Base-by-base conservation (phyloP, 2,888 invertebrate genomes). In the Lysandra coridon region DNA sequence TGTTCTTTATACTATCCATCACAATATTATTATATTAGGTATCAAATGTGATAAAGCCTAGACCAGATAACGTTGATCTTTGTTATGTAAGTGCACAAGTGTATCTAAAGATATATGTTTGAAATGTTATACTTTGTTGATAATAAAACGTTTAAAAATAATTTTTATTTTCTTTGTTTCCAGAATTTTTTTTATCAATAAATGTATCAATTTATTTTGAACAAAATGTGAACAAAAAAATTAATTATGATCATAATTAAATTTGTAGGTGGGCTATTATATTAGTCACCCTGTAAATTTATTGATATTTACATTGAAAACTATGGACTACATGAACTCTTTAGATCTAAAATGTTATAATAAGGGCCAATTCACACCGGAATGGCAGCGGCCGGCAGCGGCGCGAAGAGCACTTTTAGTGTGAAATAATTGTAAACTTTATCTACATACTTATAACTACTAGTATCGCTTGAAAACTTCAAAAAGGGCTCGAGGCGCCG, bases 21-120 rank as follows among this genome's bases (percentile, higher is more conserved):
- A 17, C 33, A 69, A 33, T 79, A 62, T 73, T 57, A 30, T 40
- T 73, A n/a, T 10, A 33, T 23, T 69, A 23, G 23, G 23, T 23
- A 33, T 33, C 69, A 37, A 37, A 69, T 80, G 78, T 80, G 76
- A 73, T 60, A 60, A 80, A 81, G 78, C 64, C 78, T 80, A 76
- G 76, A 57, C 57, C 33, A 33, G 69, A 37, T 69, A 76, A 33
- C 30, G 57, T 12, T 76, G 76, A 33, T 14, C 33, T 57, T 75
- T 49, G 49, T 75, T 49, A 75, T 44, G 40, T 10, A 74, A 40
- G 74, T 74, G n/a, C 49, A 75, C 23, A 75, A 30, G 49, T 75
- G 30, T 75, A 75, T 44, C 40, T 74, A 74, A 74, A 30, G 10
- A 44, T 44, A 44, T 74, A 73, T 74, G 74, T 74, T 74, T 23